Base-by-base conservation (phyloP, 2,888 invertebrate species). In the Chrysodeixis includens region DNA sequence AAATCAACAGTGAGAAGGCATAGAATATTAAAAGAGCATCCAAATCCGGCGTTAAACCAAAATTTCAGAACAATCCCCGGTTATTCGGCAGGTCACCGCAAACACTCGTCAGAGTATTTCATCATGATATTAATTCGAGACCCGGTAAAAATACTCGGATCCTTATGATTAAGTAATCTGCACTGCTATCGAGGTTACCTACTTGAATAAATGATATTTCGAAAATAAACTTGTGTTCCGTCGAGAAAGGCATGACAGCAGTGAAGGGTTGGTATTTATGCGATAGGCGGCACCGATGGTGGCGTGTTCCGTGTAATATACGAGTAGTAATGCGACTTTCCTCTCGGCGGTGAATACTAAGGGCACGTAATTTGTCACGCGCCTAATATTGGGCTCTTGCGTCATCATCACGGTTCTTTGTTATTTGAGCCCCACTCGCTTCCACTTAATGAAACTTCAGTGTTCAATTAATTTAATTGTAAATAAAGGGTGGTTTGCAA, bases 381-480 rank as follows among this genome's bases (percentile, higher is more conserved):
- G 70, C 83, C 76, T 82, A 79, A 89, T 87, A 89, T 87, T 81
- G 74, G 77, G 78, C 64, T 75, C 72, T 75, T 64, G 76, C 80
- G 81, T 86, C 86, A 84, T 87, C 85, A 84, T 78, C 79, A 63
- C 71, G 74, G 81, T 85, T 84, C 84, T 86, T 90, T 88, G 85
- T 88, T 86, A 88, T 87, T 87, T 84, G 69, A 71, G 76, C 63
- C 79, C 76, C 81, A 81, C 76, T 77, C 81, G 76, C 76, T 81
- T 75, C 83, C 71, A 76, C 76, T 76, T 88, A 90, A 90, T 89
- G 84, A 86, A 86, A 86, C 83, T 84, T 83, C 81, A 82, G 83
- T 78, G 84, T 84, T 78, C 83, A 83, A 90, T 87, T 89, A 86
- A 88, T 88, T 88, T 85, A 74, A 86, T 86, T 83, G 83, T 77